A percentile compares a stretch with the other conserved stretches of the same genome.
phyloP scores from a whole-genome alignment of 2,113 vertebrate genomes.

The Sturnira hondurensis region DNA sequence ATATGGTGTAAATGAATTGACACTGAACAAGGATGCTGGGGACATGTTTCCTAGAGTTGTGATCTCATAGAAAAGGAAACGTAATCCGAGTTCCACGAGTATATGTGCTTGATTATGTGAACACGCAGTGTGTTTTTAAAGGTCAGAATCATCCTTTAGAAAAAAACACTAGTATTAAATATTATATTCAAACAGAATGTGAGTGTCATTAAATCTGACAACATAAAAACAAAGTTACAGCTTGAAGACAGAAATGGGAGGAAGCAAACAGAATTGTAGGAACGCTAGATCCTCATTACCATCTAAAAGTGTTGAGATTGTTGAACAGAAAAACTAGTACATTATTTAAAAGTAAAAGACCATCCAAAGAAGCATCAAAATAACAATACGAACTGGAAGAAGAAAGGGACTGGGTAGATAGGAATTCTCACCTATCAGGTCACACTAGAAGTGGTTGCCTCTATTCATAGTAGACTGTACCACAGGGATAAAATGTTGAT shows the following conservation, averaged over 20 bases:
- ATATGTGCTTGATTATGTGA: neutral
- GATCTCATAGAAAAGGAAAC: neutral
- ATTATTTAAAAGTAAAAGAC: neutral
- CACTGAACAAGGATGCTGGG: neutral
- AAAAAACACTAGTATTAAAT: neutral
- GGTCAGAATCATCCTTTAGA: neutral
- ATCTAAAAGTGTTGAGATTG: neutral
- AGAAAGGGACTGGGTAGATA: neutral
- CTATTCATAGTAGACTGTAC: neutral
- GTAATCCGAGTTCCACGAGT: neutral
- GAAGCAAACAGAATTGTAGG: neutral
- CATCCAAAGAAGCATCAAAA: neutral
- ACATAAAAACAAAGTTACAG: neutral
- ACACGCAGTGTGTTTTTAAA: neutral
- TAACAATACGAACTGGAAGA: neutral
- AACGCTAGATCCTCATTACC: neutral
- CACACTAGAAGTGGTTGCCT: neutral
- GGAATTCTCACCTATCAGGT: neutral
- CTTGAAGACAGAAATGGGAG: neutral
- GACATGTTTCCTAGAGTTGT: neutral
- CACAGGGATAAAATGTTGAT: neutral
- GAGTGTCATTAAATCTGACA: neutral
- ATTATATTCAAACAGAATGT: neutral
- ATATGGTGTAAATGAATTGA: neutral
- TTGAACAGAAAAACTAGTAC: neutral